Evolutionary conservation across 2,888 invertebrate genomes (phyloP).

Genomic region (Protonemura montana): DNA sequence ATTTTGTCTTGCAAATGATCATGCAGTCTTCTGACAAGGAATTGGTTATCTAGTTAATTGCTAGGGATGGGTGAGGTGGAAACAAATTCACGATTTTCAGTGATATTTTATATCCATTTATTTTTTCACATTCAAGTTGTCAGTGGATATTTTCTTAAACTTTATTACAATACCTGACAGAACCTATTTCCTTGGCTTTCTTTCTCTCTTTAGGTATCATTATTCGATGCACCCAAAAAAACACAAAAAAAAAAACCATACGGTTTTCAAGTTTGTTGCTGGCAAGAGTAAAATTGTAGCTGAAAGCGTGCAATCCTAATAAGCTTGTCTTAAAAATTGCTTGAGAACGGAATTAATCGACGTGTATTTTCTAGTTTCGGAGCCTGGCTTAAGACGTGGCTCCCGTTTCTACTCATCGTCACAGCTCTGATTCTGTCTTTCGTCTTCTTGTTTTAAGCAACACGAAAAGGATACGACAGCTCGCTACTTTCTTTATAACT

Average conservation of each 20-base stretch:
- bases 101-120: not conserved
- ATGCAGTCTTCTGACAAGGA: no score
- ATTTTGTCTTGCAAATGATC: no score
- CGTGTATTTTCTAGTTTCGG: slow-evolving; percentile 63
- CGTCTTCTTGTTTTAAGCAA: slow-evolving; percentile 15
- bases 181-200: no score
- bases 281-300: no score
- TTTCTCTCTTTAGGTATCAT: not conserved
- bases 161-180: not conserved
- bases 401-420: slow-evolving; percentile 72
- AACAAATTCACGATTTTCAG: not conserved
- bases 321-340: no score
- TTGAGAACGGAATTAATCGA: no score
- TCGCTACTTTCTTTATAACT: not conserved
- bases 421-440: slow-evolving; percentile 51
- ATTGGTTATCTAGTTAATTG: no score
- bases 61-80: not conserved
- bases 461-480: not conserved
- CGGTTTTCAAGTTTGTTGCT: no score
- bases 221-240: no score
- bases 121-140: not conserved
- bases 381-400: slow-evolving; percentile 83
- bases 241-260: no score
- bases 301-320: no score
- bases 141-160: not conserved